phyloP scores from a whole-genome alignment of 2,888 invertebrate species.

The Helicoverpa assulta region DNA sequence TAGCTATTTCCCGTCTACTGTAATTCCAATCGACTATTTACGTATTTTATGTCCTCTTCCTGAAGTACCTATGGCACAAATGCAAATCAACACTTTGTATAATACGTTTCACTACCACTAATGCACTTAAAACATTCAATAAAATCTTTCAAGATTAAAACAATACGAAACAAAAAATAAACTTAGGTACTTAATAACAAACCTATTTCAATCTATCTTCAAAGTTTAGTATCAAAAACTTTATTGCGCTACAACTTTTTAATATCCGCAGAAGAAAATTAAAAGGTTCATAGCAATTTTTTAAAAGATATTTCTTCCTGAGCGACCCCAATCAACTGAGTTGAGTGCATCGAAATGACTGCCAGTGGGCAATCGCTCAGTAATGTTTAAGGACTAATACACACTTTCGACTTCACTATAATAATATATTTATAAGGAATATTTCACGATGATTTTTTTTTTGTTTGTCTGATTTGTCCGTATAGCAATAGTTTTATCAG shows the following conservation, averaged over 20 bases:
- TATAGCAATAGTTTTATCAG: too few relatives aligned
- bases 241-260: conserved; percentile 6
- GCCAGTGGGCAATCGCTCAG: conserved; percentile 27
- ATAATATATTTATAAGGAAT: neutral
- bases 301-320: conserved; percentile 27
- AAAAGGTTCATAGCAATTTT: conserved; percentile 26
- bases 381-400: conserved; percentile 9
- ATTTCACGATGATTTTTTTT: neutral
- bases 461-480: too few relatives aligned
- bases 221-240: neutral
- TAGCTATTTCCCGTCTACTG: too few relatives aligned
- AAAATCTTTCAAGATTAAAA: too few relatives aligned
- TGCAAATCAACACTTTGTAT: too few relatives aligned
- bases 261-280: conserved; percentile 39
- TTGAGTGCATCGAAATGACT: conserved; percentile 35
- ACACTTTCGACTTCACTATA: neutral
- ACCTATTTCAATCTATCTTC: neutral
- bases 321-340: conserved; percentile 26
- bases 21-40: too few relatives aligned
- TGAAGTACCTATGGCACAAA: too few relatives aligned
- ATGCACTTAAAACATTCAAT: too few relatives aligned
- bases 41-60: too few relatives aligned
- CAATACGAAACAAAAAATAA: too few relatives aligned
- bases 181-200: too few relatives aligned
- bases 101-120: too few relatives aligned